phyloP scores from a whole-genome alignment of 2,113 vertebrate genomes.

The Taxidea taxus region DNA sequence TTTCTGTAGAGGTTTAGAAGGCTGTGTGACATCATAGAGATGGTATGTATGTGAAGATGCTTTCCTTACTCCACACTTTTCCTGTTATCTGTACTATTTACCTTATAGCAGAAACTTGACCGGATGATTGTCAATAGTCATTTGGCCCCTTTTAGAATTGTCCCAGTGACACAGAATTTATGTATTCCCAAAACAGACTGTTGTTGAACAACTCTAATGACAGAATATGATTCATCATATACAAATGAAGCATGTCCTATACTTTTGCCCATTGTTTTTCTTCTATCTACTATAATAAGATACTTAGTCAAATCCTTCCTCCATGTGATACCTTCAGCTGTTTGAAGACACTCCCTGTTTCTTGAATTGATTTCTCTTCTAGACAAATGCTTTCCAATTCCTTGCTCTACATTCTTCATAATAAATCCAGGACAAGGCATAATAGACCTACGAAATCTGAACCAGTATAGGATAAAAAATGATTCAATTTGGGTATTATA shows the following conservation, averaged over 20 bases:
- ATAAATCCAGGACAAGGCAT: neutral
- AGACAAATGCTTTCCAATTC: neutral
- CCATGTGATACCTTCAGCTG: neutral
- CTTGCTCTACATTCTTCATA: neutral
- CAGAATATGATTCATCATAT: neutral
- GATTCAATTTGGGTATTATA: neutral
- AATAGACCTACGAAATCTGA: neutral
- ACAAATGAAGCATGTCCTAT: neutral
- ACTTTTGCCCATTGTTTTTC: neutral
- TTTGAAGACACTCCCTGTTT: neutral
- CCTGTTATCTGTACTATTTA: neutral
- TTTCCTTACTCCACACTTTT: neutral
- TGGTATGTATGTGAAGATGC: neutral
- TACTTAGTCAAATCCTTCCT: neutral
- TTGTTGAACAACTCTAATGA: neutral
- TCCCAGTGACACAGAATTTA: neutral
- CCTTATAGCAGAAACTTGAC: neutral
- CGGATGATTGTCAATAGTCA: neutral
- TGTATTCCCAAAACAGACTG: neutral
- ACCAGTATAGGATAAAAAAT: neutral
- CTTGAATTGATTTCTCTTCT: neutral
- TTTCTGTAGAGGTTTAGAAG: neutral
- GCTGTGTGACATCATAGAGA: neutral
- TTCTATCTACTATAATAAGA: neutral
- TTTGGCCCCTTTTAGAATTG: neutral